Percentiles rank a stretch among this genome's conserved stretches.
phyloP scores from a whole-genome alignment of 2,797 vertebrate genomes.

The Sebastolobus alascanus region DNA sequence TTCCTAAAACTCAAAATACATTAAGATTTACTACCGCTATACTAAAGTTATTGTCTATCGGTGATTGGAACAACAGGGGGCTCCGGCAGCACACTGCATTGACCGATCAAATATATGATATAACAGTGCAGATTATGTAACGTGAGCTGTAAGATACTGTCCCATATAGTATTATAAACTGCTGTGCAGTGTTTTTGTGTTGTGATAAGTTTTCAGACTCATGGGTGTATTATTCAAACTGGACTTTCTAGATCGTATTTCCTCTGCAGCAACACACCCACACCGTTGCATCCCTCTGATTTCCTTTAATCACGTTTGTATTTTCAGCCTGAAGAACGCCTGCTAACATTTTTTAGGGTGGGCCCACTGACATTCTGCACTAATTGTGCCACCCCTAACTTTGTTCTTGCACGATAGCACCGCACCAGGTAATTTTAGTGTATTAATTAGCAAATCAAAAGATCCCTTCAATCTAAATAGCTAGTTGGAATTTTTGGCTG shows the following conservation, averaged over 20 bases:
- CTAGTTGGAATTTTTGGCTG: not conserved
- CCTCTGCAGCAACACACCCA: not conserved
- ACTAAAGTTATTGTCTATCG: slow-evolving; percentile 21
- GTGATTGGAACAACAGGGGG: not conserved
- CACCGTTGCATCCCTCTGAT: not conserved
- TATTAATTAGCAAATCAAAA: slow-evolving; percentile 14
- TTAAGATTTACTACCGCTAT: not conserved
- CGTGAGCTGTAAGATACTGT: not conserved
- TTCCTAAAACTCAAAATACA: not conserved
- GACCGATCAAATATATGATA: slow-evolving; percentile 7
- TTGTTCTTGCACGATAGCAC: slow-evolving; percentile 1
- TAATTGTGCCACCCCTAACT: not conserved
- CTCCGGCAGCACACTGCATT: slow-evolving; percentile 14
- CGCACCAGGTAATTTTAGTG: not conserved
- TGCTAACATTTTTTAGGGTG: slow-evolving; percentile 4
- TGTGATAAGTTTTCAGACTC: not conserved
- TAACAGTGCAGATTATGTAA: slow-evolving; percentile 10
- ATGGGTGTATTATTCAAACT: slow-evolving; percentile 3
- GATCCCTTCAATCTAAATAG: not conserved
- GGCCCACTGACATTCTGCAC: not conserved
- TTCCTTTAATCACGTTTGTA: slow-evolving; percentile 3
- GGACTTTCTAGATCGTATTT: not conserved
- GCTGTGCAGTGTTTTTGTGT: not conserved
- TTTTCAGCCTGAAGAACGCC: slow-evolving; percentile 1
- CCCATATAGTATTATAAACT: not conserved